Percentiles rank a stretch among this genome's conserved stretches.
These are phyloP conservation scores for Phoenoteleia sp. DNA, from an alignment of 2,888 invertebrate genomes.

Conservation along the genomic window DNA sequence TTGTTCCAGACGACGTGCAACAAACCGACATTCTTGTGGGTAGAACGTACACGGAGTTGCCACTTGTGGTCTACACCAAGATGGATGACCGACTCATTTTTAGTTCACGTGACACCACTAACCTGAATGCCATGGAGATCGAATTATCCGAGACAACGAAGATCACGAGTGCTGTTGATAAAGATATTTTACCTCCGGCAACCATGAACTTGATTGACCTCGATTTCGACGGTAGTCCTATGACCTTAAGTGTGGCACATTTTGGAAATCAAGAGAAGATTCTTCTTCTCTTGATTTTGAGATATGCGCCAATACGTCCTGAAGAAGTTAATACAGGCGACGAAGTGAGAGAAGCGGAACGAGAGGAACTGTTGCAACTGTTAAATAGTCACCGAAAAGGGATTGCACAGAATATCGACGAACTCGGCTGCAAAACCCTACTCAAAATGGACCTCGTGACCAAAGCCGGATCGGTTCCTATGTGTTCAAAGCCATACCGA, in stretches of 20 bases:
- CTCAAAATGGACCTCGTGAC: slow-evolving; percentile 32
- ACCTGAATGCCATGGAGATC: background rate
- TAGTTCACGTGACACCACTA: background rate
- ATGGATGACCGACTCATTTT: background rate
- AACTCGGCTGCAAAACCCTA: slow-evolving; percentile 34
- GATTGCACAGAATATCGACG: background rate
- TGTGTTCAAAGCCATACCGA: slow-evolving; percentile 37
- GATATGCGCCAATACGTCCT: background rate
- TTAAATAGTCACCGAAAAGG: slow-evolving; percentile 35
- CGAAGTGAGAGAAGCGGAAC: background rate
- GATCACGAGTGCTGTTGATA: too few relatives aligned
- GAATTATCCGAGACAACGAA: background rate
- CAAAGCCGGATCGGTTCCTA: slow-evolving; percentile 21
- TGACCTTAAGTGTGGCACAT: background rate
- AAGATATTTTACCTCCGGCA: background rate
- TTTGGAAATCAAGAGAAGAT: background rate
- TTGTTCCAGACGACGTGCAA: slow-evolving; percentile 31
- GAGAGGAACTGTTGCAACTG: background rate
- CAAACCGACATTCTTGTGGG: background rate
- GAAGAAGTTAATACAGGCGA: background rate
- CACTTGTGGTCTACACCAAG: background rate
- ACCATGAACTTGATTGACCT: slow-evolving; percentile 6
- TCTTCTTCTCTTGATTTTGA: too few relatives aligned
- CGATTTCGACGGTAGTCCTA: background rate
- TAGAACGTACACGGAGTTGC: background rate